phyloP scores from a whole-genome alignment of 2,888 invertebrate species.

The Ariolimax columbianus region DNA sequence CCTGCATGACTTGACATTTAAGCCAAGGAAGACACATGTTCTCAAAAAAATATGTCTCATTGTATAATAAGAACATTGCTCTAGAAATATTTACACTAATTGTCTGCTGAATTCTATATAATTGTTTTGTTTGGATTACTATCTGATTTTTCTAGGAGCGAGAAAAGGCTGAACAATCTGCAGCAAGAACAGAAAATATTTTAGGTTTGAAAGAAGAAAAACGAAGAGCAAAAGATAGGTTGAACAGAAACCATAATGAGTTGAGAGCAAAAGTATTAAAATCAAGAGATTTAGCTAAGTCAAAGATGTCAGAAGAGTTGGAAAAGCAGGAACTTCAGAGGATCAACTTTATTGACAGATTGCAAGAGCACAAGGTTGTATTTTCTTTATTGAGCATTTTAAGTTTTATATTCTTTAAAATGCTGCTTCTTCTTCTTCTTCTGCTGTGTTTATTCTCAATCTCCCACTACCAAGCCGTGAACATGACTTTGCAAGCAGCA shows the following conservation, averaged over 20 bases:
- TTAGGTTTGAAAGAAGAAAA: slow-evolving; percentile 71
- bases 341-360: slow-evolving; percentile 67
- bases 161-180: slow-evolving; percentile 71
- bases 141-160: slow-evolving; percentile 60
- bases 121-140: background rate
- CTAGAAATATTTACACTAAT: too few relatives aligned
- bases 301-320: slow-evolving; percentile 64
- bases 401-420: too few relatives aligned
- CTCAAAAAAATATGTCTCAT: too few relatives aligned
- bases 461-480: too few relatives aligned
- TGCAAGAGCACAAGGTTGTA: slow-evolving; percentile 62
- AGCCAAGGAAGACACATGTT: too few relatives aligned
- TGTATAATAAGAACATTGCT: too few relatives aligned
- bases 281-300: slow-evolving; percentile 67
- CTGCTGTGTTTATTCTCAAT: too few relatives aligned
- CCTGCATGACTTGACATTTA: too few relatives aligned
- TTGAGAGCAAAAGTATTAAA: slow-evolving; percentile 65
- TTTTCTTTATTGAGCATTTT: background rate
- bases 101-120: too few relatives aligned
- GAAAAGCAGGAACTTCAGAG: slow-evolving; percentile 70
- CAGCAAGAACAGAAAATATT: slow-evolving; percentile 71
- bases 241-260: slow-evolving; percentile 71
- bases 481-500: too few relatives aligned
- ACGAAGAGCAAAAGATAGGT: slow-evolving; percentile 71
- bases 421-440: too few relatives aligned